Base-by-base conservation (phyloP, 2,888 invertebrate genomes). In the Nycteola revayana region DNA sequence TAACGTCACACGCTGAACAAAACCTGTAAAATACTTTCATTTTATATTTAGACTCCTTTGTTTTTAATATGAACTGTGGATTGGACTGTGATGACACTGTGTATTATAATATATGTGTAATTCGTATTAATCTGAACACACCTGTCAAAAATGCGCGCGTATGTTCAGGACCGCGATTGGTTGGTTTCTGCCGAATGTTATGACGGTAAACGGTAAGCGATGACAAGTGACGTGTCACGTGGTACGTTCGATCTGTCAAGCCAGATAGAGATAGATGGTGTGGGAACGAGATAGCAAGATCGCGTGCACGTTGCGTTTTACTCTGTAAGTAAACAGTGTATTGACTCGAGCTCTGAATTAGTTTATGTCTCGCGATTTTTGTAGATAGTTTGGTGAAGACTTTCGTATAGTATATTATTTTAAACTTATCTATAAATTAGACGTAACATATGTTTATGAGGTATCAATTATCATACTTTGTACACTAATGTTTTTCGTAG, bases 161-260 rank as follows among this genome's bases (percentile, higher is more conserved):
- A 43, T 9, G 28, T 25, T 18, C 30, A 37, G 37, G 35, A 33
- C 39, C 30, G 23, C 37, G 10, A 55, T 46, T 58, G 43, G 54
- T 29, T 42, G 25, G 28, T 37, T 38, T 25, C 22, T 44, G 43
- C 28, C 32, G 38, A 40, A 55, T 50, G 44, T 45, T 52, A 52
- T 53, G 57, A 50, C 46, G 49, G 50, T 49, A 42, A 52, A 41
- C 49, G 57, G 51, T 63, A 63, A 48, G 49, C 49, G 50, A 61
- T 65, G 50, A 50, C 59, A 37, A 42, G 49, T 48, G 49, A 42
- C 36, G 54, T 61, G 64, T 67, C 75, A 74, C 78, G 78, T 77
- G 75, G 66, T 66, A 51, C n/a, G 67, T 67, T 61, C 64, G 67
- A 76, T 69, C 79, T 80, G 85, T 84, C 83, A 81, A 76, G 73